Percentiles rank a stretch among this genome's conserved stretches.
Conservation (phyloP, 2,113 vertebrate species). For the Hystrix brachyura region DNA sequence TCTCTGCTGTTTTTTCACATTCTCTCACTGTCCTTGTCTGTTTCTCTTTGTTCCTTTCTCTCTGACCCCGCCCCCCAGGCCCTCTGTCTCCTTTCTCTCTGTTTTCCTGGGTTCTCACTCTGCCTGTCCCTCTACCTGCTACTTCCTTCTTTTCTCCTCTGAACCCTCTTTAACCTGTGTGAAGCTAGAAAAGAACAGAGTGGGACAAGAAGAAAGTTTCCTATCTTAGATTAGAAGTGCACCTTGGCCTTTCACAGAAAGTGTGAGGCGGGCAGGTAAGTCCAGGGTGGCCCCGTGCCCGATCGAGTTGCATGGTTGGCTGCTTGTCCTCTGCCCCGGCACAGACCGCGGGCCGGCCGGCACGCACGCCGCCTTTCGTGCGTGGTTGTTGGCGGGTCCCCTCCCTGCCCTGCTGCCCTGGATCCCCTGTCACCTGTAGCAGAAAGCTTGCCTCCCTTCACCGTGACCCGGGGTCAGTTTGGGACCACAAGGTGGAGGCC, state of each 20-base stretch:
- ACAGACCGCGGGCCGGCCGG: too few relatives aligned
- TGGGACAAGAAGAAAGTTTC: background rate
- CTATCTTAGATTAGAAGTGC: background rate
- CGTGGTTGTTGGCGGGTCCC: background rate
- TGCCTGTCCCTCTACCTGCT: fast-evolving
- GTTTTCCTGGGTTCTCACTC: background rate
- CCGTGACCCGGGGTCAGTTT: background rate
- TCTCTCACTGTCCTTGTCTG: background rate
- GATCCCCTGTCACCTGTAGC: background rate
- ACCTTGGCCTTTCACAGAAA: background rate
- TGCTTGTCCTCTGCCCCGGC: background rate
- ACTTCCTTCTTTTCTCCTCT: background rate
- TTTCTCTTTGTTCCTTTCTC: background rate
- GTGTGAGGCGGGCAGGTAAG: background rate
- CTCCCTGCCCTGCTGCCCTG: background rate
- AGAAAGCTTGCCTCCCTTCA: background rate
- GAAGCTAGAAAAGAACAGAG: background rate
- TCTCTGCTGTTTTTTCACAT: too few relatives aligned
- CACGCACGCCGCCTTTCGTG: background rate
- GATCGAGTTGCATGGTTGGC: background rate
- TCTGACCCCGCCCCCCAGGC: too few relatives aligned
- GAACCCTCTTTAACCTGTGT: background rate
- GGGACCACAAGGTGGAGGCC: background rate
- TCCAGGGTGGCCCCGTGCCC: background rate
- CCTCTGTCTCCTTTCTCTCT: too few relatives aligned